phyloP scores from a whole-genome alignment of 1,140 invertebrate genomes.

The Scaptomyza montana region DNA sequence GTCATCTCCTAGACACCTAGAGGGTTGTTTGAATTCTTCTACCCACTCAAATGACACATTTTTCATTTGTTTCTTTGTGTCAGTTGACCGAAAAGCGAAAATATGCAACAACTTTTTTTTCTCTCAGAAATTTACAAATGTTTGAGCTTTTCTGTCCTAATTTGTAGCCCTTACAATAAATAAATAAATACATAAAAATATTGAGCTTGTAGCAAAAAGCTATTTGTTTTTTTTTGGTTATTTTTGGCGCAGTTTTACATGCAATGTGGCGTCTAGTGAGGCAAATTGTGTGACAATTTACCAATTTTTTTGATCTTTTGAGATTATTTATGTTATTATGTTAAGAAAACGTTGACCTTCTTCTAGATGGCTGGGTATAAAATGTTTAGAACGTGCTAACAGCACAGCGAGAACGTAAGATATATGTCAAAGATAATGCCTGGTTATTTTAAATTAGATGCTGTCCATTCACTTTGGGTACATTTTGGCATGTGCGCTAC shows the following conservation, averaged over 20 bases:
- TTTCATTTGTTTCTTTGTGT: background rate
- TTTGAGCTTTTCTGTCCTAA: conserved; percentile 14
- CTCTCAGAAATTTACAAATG: conserved; percentile 28
- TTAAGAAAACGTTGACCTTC: conserved; percentile 42
- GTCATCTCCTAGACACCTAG: background rate
- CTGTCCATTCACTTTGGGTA: conserved; percentile 5
- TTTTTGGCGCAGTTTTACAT: conserved; percentile 8
- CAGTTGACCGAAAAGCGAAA: background rate
- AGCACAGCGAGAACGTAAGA: conserved; percentile 2
- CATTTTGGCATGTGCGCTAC: conserved; percentile 22
- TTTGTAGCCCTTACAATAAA: conserved; percentile 15
- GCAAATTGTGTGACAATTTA: conserved; percentile 28
- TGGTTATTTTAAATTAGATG: conserved; percentile 39
- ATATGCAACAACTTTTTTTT: conserved; percentile 7
- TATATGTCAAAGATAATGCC: conserved; percentile 29
- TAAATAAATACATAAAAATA: background rate
- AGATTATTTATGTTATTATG: background rate
- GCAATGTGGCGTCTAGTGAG: background rate
- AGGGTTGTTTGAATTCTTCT: background rate
- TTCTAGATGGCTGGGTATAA: conserved; percentile 4
- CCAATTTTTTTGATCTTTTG: background rate
- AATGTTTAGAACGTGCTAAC: conserved; percentile 20
- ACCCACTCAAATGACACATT: background rate
- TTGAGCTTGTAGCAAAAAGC: too few species aligned
- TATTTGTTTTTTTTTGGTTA: background rate